Conservation (phyloP, 2,797 vertebrate species). For the Tenualosa thibaudeaui region DNA sequence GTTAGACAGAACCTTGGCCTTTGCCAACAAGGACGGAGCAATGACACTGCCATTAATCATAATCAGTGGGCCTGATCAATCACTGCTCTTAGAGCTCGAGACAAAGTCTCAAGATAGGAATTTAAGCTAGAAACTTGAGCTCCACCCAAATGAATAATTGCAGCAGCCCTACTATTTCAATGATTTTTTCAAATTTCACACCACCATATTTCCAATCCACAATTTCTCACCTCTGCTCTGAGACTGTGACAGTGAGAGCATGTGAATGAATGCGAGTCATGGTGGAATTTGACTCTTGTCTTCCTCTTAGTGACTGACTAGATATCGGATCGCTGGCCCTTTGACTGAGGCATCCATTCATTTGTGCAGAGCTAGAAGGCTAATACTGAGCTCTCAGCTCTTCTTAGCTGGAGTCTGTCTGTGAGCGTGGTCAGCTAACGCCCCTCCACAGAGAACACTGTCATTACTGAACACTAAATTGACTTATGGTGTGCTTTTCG, state of each 20-base stretch:
- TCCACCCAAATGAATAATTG: neutral
- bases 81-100: neutral
- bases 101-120: neutral
- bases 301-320: neutral
- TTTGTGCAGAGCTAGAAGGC: neutral
- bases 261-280: neutral
- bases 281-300: neutral
- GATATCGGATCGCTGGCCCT: neutral
- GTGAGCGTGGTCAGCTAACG: too few species aligned
- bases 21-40: neutral
- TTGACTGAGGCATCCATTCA: neutral
- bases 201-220: neutral
- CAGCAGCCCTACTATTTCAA: neutral
- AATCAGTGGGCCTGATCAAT: neutral
- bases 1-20: neutral
- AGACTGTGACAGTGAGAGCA: neutral
- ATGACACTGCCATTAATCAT: conserved; percentile 1
- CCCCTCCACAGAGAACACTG: neutral
- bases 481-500: neutral
- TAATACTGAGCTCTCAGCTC: neutral
- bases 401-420: too few species aligned
- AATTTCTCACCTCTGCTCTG: neutral
- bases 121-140: neutral
- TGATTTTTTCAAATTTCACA: neutral
- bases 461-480: neutral